Evolutionary conservation across 2,888 invertebrate genomes (phyloP), one percentile per base, ranked within the genome.

Genomic region (Latrodectus elegans): DNA sequence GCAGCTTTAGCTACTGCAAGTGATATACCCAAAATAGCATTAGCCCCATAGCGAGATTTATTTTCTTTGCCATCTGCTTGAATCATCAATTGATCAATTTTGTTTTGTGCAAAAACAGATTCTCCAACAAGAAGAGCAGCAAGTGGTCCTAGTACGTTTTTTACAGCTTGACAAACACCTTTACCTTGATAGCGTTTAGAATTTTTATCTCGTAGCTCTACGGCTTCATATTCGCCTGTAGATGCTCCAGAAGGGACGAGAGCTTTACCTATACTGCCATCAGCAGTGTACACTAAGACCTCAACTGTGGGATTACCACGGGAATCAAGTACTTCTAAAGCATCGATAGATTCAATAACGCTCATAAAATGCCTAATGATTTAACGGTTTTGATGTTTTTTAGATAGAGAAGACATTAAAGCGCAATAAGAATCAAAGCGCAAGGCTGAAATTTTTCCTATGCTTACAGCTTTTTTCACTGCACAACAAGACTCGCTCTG

Each of bases 21-120:
- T 15, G 92, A 93, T 8, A 93, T 92, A 53, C 92, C 92, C 14
- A 93, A 91, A 88, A 93, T 92, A 75, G 92, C 92, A 91, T 93
- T 93, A 78, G 93, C 93, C 65, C 93, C 93, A 51, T 92, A 91
- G 80, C 91, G 92, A 26, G 90, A 91, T 92, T 90, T 79, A n/a
- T 70, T 70, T 14, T 17, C 14, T 14, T 77, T 78, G 4, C 84
- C 76, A 49, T 84, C 84, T 4, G 80, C 68, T n/a, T 22, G 51
- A 38, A 75, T 70, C 78, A 84, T 52, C 22, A 52, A 15, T 49
- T 71, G 17, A 52, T 84, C 78, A n/a, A 72, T 72, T 15, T 15
- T 9, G 14, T 6, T 14, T 53, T 79, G 79, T 55, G 53, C 38
- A 4, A 15, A 11, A 12, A 38, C 60, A 22, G n/a, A 17, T 15